Evolutionary conservation across 92 coral and sea anemone species (phyloP).

Genomic region (Parazoanthus atlanticus): DNA sequence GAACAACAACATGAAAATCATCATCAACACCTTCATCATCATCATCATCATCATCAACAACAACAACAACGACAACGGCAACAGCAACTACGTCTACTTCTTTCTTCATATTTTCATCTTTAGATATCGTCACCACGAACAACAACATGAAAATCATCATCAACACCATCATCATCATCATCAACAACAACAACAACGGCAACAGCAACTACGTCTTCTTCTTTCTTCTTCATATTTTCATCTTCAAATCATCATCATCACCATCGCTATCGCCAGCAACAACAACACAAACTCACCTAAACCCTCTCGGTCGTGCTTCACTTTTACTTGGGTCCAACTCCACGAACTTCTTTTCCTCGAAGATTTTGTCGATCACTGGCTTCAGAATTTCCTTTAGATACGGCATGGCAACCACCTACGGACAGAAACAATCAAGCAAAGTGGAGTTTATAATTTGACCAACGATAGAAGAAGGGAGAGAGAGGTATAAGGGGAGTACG

Average conservation of each 20-base stretch:
- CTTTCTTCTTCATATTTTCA: not conserved
- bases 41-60: not conserved
- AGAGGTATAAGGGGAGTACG: not conserved
- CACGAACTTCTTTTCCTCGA: constrained; percentile 85
- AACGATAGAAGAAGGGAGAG: not conserved
- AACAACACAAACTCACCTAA: constrained; percentile 52
- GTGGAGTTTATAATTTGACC: too few species aligned
- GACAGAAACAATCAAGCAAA: not conserved
- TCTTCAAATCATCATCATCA: not conserved
- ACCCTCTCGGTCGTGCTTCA: constrained; percentile 58
- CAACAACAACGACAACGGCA: not conserved
- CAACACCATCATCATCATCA: not conserved
- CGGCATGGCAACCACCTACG: constrained; percentile 93
- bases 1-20: not conserved
- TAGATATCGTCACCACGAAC: not conserved
- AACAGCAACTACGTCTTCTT: not conserved
- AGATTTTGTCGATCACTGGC: constrained; percentile 92
- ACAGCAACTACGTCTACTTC: not conserved
- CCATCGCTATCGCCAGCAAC: not conserved
- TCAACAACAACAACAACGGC: not conserved
- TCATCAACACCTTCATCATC: not conserved
- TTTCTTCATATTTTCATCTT: too few species aligned
- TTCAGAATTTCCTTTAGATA: constrained; percentile 80
- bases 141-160: not conserved
- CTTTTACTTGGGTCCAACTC: constrained; percentile 89